Base-by-base conservation (phyloP, 1,140 invertebrate genomes). In the Neodiprion virginianus region DNA sequence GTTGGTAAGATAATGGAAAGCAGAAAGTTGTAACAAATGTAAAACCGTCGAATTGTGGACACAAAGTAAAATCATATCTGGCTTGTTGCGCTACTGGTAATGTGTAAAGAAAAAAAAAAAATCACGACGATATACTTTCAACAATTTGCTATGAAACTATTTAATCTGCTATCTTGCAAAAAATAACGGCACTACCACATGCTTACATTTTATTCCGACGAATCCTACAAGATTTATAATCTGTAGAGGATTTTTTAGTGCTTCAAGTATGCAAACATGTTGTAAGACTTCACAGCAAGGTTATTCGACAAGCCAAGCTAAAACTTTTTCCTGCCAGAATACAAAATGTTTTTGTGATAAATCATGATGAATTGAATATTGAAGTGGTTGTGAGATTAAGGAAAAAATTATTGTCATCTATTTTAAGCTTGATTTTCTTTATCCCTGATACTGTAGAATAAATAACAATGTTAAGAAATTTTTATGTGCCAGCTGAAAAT, bases 301-400 rank as follows among this genome's bases (percentile, higher is more conserved):
- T 81, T 79, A 80, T 67, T 70, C 74, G 78, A 81, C 71, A 77
- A 80, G 73, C 74, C 73, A 72, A 76, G 79, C 68, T 72, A 66
- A 79, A 77, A 53, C 65, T 76, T 78, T 76, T 70, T 75, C 76
- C 53, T 17, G 53, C 72, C 75, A 75, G 78, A 79, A 77, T 75
- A 72, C 53, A 77, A 78, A 78, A 74, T 82, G 75, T 76, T 85
- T 85, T 80, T 86, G 84, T 85, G 83, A 85, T 86, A 84, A 77
- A 67, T 79, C 75, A 72, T 61, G 53, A 40, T 14, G 53, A 61
- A 61, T 61, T 84, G 65, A 80, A 79, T 69, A 75, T 72, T 78
- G 74, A 80, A 79, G 79, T 77, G 79, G 79, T 84, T 82, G 74
- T 81, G 78, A 74, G 67, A 7, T 69, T 69, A 69, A 12, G 14